These are phyloP conservation scores for Conopomorpha cramerella DNA, from an alignment of 1,140 invertebrate species.

Conservation along the genomic window DNA sequence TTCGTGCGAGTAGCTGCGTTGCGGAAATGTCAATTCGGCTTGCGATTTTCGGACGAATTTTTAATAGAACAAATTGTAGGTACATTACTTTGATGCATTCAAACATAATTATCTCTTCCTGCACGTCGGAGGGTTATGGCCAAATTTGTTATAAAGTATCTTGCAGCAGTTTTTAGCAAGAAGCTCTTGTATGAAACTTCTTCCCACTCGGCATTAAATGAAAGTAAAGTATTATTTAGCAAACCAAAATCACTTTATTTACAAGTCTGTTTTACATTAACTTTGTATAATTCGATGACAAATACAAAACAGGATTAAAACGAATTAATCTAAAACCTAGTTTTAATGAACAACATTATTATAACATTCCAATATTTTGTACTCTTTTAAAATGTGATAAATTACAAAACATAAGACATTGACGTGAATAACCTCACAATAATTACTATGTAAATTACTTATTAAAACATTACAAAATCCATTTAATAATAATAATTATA, in stretches of 20 bases:
- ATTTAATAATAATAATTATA: constrained; percentile 37
- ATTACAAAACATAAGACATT: constrained; percentile 50
- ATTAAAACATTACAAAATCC: constrained; percentile 53
- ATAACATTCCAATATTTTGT: constrained; percentile 58
- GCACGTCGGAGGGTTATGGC: too few species aligned
- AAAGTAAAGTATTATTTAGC: too few species aligned
- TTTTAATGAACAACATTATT: constrained; percentile 51
- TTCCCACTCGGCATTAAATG: too few species aligned
- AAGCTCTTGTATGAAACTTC: too few species aligned
- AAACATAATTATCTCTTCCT: too few species aligned
- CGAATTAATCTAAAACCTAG: constrained; percentile 52
- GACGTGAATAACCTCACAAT: constrained; percentile 38
- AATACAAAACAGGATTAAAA: constrained; percentile 49
- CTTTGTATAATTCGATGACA: constrained; percentile 45
- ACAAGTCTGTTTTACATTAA: constrained; percentile 42
- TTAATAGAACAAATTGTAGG: too few species aligned
- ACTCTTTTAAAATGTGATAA: constrained; percentile 58
- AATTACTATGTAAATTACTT: constrained; percentile 50
- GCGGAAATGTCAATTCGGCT: too few species aligned
- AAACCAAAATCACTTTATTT: constrained; percentile 59
- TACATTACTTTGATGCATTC: too few species aligned
- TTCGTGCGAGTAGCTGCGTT: too few species aligned
- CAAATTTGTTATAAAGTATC: too few species aligned
- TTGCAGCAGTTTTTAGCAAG: too few species aligned
- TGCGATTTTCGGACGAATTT: too few species aligned